phyloP scores from a whole-genome alignment of 2,113 vertebrate genomes.

The Vanacampus margaritifer region DNA sequence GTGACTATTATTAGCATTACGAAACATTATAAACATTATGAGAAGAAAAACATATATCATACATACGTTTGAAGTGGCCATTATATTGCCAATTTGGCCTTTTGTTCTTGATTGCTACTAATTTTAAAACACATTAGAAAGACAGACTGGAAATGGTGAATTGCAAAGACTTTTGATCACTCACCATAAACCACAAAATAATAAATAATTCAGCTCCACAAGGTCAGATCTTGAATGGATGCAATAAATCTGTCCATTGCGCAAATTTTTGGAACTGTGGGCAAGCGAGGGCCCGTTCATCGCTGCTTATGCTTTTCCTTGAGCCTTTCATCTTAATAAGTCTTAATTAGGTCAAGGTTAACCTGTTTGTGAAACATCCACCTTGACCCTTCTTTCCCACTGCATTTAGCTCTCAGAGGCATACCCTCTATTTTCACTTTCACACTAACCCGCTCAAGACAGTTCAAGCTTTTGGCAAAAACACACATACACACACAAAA shows the following conservation, averaged over 20 bases:
- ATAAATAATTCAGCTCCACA: neutral
- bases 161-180: neutral
- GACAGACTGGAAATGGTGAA: neutral
- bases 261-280: neutral
- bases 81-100: neutral
- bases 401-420: conserved; percentile 27
- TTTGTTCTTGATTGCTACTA: neutral
- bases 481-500: conserved; percentile 1
- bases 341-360: conserved; percentile 26
- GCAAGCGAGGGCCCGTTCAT: neutral
- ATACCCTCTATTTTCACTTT: conserved; percentile 27
- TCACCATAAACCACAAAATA: neutral
- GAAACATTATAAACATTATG: neutral
- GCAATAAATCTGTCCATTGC: neutral
- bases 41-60: neutral
- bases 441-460: conserved; percentile 30
- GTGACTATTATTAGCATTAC: neutral
- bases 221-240: neutral
- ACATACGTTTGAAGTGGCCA: neutral
- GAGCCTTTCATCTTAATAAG: conserved; percentile 10
- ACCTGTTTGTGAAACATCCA: conserved; percentile 26
- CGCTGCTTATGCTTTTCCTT: neutral
- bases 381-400: conserved; percentile 28
- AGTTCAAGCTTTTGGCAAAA: conserved; percentile 26
- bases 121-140: neutral